phyloP scores from a whole-genome alignment of 2,113 vertebrate species.

The Gadus macrocephalus region DNA sequence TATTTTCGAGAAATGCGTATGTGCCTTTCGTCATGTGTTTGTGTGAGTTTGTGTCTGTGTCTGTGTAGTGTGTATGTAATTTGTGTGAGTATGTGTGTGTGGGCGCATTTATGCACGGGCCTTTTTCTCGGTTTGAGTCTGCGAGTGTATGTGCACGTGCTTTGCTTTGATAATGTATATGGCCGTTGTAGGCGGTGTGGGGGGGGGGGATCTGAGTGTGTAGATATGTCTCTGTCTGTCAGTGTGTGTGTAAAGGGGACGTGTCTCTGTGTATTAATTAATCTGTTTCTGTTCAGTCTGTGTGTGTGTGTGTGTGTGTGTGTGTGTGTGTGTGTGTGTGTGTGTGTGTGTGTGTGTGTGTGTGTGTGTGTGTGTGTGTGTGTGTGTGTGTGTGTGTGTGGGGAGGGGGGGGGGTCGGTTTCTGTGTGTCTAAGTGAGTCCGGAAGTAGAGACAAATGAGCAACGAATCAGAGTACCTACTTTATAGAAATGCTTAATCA shows the following conservation, averaged over 20 bases:
- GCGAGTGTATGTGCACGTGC: background rate
- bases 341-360: conserved; percentile 1
- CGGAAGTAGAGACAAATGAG: background rate
- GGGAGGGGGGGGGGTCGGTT: background rate
- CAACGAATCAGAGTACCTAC: background rate
- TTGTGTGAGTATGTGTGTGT: background rate
- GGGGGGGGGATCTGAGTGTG: background rate
- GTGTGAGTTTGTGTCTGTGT: background rate
- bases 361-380: background rate
- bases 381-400: background rate
- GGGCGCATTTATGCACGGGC: background rate
- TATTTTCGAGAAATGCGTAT: background rate
- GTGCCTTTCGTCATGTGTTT: background rate
- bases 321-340: background rate
- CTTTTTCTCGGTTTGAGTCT: background rate
- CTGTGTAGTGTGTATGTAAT: background rate
- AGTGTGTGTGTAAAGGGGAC: background rate
- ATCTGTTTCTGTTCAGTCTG: background rate
- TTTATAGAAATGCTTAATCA: background rate
- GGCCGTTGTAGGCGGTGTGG: background rate
- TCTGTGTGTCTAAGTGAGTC: background rate
- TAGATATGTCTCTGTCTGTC: background rate
- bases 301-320: conserved; percentile 2
- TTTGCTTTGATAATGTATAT: background rate
- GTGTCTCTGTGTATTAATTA: background rate